Evolutionary conservation across 2,888 invertebrate species (phyloP).

Genomic region (Sinodicranocentrus sp.): DNA sequence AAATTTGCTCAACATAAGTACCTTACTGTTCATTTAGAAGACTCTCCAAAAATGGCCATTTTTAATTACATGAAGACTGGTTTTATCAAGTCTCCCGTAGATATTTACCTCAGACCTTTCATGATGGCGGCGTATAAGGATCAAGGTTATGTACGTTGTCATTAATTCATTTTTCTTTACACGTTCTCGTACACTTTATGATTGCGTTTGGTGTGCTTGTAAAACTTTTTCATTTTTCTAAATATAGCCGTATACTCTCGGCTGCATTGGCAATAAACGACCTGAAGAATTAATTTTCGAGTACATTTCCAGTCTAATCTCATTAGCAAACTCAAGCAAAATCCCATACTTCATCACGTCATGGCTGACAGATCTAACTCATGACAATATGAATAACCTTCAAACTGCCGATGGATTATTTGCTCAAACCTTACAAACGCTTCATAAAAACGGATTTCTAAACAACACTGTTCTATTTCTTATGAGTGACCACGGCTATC

Average conservation of each 20-base stretch:
- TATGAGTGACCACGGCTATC: constrained; percentile 88
- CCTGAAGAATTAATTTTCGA: constrained; percentile 64
- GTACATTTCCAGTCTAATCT: constrained; percentile 81
- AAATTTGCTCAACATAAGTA: constrained; percentile 82
- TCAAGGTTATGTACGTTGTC: constrained; percentile 12
- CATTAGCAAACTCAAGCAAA: constrained; percentile 82
- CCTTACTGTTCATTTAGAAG: constrained; percentile 81
- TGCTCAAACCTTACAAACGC: constrained; percentile 34
- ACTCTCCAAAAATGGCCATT: constrained; percentile 85
- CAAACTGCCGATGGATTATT: constrained; percentile 47
- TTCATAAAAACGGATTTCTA: constrained; percentile 82
- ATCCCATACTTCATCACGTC: constrained; percentile 78
- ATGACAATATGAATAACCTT: constrained; percentile 62
- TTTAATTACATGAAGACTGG: constrained; percentile 87
- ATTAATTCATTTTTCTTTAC: neutral
- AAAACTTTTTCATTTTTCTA: neutral
- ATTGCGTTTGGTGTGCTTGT: too few relatives aligned
- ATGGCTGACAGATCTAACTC: constrained; percentile 71
- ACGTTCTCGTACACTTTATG: too few relatives aligned
- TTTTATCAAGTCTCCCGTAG: constrained; percentile 86
- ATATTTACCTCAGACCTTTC: constrained; percentile 89
- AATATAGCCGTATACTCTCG: constrained; percentile 37
- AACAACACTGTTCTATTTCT: constrained; percentile 84
- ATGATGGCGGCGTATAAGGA: constrained; percentile 80
- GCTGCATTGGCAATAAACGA: constrained; percentile 69